Evolutionary conservation across 2,113 vertebrate species (phyloP).

Genomic region (Siphamia tubifer): DNA sequence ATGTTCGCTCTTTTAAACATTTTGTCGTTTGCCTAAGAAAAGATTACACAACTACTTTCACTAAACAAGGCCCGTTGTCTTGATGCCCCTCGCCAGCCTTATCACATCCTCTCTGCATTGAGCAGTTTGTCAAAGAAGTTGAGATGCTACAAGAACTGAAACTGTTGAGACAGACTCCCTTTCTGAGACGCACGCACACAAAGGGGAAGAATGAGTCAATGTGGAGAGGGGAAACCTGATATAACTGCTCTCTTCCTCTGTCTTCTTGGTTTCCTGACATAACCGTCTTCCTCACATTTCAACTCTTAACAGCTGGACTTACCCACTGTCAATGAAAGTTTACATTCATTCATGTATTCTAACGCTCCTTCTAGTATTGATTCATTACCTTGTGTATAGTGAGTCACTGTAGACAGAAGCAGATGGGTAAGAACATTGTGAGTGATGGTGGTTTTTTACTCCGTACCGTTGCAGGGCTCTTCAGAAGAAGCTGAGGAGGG

Average conservation of each 20-base stretch:
- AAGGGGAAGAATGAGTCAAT: slow-evolving; percentile 82
- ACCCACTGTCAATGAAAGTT: slow-evolving; percentile 25
- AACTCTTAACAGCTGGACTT: slow-evolving; percentile 54
- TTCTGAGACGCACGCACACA: slow-evolving; percentile 60
- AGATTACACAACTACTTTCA: slow-evolving; percentile 48
- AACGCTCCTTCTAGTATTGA: slow-evolving; percentile 19
- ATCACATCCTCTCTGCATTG: slow-evolving; percentile 45
- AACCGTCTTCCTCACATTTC: slow-evolving; percentile 74
- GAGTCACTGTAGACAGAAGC: slow-evolving; percentile 9
- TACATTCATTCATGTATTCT: slow-evolving; percentile 46
- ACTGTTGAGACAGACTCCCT: slow-evolving; percentile 71
- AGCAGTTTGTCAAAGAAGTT: slow-evolving; percentile 50
- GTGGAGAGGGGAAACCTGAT: slow-evolving; percentile 72
- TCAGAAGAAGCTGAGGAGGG: slow-evolving; percentile 64
- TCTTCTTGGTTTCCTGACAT: slow-evolving; percentile 80
- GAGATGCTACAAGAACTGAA: slow-evolving; percentile 72
- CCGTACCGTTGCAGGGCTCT: slow-evolving; percentile 47
- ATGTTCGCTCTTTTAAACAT: neutral
- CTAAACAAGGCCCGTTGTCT: slow-evolving; percentile 5
- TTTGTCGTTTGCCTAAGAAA: neutral
- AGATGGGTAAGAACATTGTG: neutral
- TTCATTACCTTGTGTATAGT: slow-evolving; percentile 4
- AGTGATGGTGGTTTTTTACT: slow-evolving; percentile 20
- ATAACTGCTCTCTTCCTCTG: slow-evolving; percentile 69
- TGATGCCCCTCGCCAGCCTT: slow-evolving; percentile 38